Evolutionary conservation across 1,140 invertebrate species (phyloP).

Genomic region (Heterodera carotae): DNA sequence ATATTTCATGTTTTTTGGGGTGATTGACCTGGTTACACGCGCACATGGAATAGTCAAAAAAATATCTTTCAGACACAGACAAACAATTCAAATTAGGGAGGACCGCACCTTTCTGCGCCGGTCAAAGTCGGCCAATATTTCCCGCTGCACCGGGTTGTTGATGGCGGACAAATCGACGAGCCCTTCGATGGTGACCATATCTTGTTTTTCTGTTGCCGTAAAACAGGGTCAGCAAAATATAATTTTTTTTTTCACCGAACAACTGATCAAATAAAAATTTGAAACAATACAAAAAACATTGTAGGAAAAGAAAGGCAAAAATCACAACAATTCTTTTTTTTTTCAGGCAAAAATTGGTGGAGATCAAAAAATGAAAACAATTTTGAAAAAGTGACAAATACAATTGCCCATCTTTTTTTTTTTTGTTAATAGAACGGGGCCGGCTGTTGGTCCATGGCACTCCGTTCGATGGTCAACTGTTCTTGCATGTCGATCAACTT

Average conservation of each 20-base stretch:
- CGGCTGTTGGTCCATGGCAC: slow-evolving; percentile 8
- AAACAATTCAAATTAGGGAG: slow-evolving; percentile 25
- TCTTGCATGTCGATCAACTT: slow-evolving; percentile 49
- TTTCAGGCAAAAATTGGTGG: no score
- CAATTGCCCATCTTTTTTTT: no score
- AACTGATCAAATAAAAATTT: no score
- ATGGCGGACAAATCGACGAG: slow-evolving; percentile 72
- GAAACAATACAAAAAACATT: no score
- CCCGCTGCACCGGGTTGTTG: slow-evolving; percentile 52
- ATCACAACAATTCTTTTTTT: no score
- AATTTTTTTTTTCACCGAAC: no score
- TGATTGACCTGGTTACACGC: no score
- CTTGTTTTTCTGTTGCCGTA: slow-evolving; percentile 13
- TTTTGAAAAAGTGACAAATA: not conserved
- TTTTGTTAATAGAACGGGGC: not conserved
- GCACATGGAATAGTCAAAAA: no score
- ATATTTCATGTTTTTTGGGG: no score
- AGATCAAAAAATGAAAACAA: not conserved
- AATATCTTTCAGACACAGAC: not conserved
- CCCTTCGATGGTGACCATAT: slow-evolving; percentile 68
- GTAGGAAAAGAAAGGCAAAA: no score
- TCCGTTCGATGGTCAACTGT: slow-evolving; percentile 42
- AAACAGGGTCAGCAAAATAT: not conserved
- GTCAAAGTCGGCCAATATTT: slow-evolving; percentile 62
- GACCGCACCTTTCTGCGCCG: slow-evolving; percentile 53